Conservation (phyloP, 2,888 invertebrate genomes). For the Allolobophora icterica region DNA sequence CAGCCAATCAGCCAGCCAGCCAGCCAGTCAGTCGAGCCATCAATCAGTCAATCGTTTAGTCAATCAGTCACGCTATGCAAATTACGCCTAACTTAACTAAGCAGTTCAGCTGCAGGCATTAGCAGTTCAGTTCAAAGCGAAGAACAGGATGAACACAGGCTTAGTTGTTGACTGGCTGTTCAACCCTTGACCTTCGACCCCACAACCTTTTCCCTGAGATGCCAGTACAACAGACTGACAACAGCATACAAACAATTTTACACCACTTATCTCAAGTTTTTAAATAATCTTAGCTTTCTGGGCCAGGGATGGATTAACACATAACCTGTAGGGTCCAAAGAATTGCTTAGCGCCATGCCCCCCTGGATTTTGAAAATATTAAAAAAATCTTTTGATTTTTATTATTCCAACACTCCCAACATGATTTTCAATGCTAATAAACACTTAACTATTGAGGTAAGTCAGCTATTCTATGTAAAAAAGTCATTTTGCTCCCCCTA, state of each 20-base stretch:
- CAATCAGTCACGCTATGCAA: not conserved
- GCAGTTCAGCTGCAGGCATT: not conserved
- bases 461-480: too few relatives aligned
- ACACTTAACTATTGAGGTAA: too few relatives aligned
- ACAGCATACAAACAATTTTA: not conserved
- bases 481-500: too few relatives aligned
- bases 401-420: too few relatives aligned
- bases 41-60: too few relatives aligned
- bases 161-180: not conserved
- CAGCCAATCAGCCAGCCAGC: not conserved
- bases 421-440: too few relatives aligned
- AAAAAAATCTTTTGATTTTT: too few relatives aligned
- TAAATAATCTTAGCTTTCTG: not conserved
- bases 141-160: not conserved
- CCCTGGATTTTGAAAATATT: too few relatives aligned
- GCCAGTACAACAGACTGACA: not conserved
- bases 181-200: not conserved
- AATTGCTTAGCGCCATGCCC: too few relatives aligned
- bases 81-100: not conserved
- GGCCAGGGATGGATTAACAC: not conserved
- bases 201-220: not conserved
- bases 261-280: not conserved
- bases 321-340: not conserved
- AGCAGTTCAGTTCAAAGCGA: not conserved
- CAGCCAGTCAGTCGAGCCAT: not conserved